Percentiles rank a stretch among this genome's conserved stretches.
Conservation (phyloP, 2,888 invertebrate genomes). For the Mantis religiosa region DNA sequence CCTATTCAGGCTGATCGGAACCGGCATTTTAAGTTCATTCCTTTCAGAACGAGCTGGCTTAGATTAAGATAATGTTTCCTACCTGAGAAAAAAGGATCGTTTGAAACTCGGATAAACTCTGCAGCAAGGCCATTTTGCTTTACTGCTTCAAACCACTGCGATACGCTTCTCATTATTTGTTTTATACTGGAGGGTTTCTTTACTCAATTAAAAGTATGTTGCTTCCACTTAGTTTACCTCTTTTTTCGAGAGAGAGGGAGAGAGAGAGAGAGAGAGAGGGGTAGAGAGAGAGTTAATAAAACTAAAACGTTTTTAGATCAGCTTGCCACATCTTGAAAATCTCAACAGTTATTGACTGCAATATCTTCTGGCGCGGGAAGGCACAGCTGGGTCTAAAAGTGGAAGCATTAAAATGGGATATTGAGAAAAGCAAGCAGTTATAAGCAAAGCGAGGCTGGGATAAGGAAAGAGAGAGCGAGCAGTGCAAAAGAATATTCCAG, state of each 20-base stretch:
- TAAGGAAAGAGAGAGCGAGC: neutral
- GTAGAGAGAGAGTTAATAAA: neutral
- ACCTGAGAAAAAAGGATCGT: too few species aligned
- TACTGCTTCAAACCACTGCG: too few species aligned
- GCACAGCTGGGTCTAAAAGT: neutral
- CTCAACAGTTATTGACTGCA: neutral
- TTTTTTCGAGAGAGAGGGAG: neutral
- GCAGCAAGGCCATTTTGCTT: too few species aligned
- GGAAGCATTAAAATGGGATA: neutral
- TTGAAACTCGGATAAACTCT: too few species aligned
- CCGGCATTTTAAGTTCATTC: too few species aligned
- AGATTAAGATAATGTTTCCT: too few species aligned
- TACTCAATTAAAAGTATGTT: too few species aligned
- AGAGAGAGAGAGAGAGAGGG: neutral
- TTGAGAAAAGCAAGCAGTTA: neutral
- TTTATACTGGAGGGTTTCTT: too few species aligned
- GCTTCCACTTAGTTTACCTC: neutral
- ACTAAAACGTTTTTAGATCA: neutral
- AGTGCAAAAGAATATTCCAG: neutral
- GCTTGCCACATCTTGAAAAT: neutral
- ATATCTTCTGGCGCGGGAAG: neutral
- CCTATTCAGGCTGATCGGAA: too few species aligned
- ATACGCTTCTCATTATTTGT: too few species aligned
- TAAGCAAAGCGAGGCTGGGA: neutral
- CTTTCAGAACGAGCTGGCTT: too few species aligned